These are phyloP conservation scores for Pandion haliaetus DNA, from an alignment of 2,113 vertebrate species.

Conservation along the genomic window DNA sequence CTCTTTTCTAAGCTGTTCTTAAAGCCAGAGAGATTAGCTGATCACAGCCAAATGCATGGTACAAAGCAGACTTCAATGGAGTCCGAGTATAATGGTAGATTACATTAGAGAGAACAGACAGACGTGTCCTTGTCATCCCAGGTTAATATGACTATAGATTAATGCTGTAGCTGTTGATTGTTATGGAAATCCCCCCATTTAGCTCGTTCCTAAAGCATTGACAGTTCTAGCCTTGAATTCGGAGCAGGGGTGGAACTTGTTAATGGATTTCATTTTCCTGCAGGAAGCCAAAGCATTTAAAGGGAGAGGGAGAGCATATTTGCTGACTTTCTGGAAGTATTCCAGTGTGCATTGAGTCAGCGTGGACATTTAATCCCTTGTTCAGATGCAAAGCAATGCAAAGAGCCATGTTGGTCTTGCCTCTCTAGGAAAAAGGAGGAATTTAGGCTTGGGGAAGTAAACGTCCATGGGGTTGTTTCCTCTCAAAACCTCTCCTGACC, in stretches of 20 bases:
- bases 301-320: neutral
- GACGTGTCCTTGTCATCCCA: constrained; percentile 63
- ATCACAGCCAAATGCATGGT: neutral
- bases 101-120: constrained; percentile 45
- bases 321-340: constrained; percentile 42
- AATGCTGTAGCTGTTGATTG: constrained; percentile 66
- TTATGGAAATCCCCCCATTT: constrained; percentile 66
- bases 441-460: neutral
- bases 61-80: constrained; percentile 40
- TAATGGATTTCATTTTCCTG: constrained; percentile 61
- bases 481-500: neutral
- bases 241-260: constrained; percentile 61
- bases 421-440: neutral
- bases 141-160: constrained; percentile 65
- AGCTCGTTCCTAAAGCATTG: constrained; percentile 59
- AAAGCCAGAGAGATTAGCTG: neutral
- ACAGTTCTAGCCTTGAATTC: constrained; percentile 53
- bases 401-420: neutral
- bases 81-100: constrained; percentile 26
- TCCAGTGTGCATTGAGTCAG: neutral
- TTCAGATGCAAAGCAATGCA: constrained; percentile 18
- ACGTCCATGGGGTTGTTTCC: neutral
- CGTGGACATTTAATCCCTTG: neutral
- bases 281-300: constrained; percentile 49
- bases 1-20: neutral